These are phyloP conservation scores for Helobdella robusta DNA, from an alignment of 2,888 invertebrate genomes.

Conservation along the genomic window DNA sequence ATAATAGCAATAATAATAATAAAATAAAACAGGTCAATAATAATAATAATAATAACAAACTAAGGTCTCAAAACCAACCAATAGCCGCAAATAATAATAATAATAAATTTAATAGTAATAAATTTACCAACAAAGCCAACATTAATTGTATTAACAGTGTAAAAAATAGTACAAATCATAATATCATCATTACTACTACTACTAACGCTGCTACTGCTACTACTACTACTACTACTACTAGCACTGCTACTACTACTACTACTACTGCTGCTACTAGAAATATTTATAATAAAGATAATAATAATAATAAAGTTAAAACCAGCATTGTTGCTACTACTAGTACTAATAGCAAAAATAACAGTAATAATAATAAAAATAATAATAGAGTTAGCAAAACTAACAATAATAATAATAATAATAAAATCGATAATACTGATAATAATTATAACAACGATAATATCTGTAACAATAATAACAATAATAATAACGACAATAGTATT, in stretches of 20 bases:
- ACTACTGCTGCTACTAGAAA: no score
- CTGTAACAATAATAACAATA: background rate
- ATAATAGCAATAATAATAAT: background rate
- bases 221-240: no score
- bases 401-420: no score
- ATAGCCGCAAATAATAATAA: background rate
- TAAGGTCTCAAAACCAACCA: background rate
- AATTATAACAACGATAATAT: background rate
- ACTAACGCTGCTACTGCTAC: no score
- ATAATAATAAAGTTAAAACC: background rate
- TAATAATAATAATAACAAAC: background rate
- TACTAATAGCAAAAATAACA: background rate
- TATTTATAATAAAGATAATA: background rate
- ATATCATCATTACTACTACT: no score
- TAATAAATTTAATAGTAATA: background rate
- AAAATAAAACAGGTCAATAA: background rate
- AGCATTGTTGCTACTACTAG: background rate
- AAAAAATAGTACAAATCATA: background rate
- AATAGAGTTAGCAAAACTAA: background rate
- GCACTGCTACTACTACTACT: no score
- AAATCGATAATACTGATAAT: no score
- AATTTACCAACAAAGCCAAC: background rate
- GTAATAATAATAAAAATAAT: background rate
- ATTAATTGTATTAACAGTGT: background rate
- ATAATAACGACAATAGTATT: background rate